Conservation (phyloP, 2,797 vertebrate species). For the Orestias chungarensis region DNA sequence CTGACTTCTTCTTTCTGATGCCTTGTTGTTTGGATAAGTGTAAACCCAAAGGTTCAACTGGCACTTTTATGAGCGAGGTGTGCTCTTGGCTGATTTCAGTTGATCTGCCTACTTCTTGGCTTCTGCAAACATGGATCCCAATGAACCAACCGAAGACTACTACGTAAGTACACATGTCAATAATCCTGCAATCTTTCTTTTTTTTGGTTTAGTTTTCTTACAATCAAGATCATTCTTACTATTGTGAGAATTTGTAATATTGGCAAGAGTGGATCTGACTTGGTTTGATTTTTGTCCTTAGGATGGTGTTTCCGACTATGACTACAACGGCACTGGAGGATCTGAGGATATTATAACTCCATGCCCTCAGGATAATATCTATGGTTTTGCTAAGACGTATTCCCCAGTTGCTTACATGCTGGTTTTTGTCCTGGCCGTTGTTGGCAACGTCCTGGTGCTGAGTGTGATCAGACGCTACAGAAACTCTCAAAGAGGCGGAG, state of each 20-base stretch:
- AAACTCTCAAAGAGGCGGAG: constrained; percentile 57
- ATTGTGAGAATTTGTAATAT: too few species aligned
- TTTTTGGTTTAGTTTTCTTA: background rate
- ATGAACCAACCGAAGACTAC: constrained; percentile 24
- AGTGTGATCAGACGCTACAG: constrained; percentile 79
- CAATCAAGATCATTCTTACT: background rate
- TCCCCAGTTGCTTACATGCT: constrained; percentile 74
- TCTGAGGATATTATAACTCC: constrained; percentile 5
- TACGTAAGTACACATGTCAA: constrained; percentile 58
- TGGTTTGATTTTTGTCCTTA: background rate
- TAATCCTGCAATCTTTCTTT: background rate
- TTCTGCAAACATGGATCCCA: constrained; percentile 45
- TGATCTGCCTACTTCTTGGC: constrained; percentile 17
- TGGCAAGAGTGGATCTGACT: too few species aligned
- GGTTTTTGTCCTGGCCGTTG: constrained; percentile 79
- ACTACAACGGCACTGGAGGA: background rate
- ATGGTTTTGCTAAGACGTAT: constrained; percentile 67
- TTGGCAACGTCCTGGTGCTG: constrained; percentile 83
- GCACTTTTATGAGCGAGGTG: constrained; percentile 22
- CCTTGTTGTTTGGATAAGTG: constrained; percentile 2
- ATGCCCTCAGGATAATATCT: constrained; percentile 56
- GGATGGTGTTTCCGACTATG: accelerated
- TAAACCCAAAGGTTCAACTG: constrained; percentile 13
- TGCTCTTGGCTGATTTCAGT: constrained; percentile 32
- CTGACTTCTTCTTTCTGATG: constrained; percentile 72